Evolutionary conservation across 2,113 vertebrate species (phyloP).

Genomic region (Argyrosomus japonicus): DNA sequence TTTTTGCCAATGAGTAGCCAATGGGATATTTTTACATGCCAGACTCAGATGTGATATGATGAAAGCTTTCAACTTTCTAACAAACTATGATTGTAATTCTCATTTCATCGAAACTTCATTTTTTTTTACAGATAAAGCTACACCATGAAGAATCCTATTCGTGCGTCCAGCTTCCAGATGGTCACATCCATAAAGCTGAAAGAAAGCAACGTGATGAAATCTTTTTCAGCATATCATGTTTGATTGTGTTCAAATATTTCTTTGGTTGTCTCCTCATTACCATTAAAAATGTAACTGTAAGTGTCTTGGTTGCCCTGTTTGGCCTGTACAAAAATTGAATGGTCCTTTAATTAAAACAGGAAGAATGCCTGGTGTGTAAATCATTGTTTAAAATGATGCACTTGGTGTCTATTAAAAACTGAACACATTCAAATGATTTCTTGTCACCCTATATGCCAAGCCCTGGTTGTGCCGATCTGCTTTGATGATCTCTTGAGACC

Average conservation of each 20-base stretch:
- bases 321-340: not conserved
- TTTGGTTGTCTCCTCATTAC: not conserved
- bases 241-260: not conserved
- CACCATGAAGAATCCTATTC: not conserved
- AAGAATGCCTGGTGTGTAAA: not conserved
- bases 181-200: not conserved
- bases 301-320: not conserved
- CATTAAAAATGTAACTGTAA: not conserved
- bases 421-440: not conserved
- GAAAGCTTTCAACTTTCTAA: not conserved
- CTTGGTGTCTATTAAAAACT: constrained; percentile 5
- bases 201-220: not conserved
- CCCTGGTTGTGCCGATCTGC: not conserved
- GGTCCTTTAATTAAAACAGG: not conserved
- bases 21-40: not conserved
- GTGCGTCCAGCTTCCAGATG: not conserved
- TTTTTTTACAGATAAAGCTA: not conserved
- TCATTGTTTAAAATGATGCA: not conserved
- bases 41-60: not conserved
- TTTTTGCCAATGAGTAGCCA: too few species aligned
- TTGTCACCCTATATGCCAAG: not conserved
- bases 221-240: not conserved
- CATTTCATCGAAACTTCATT: not conserved
- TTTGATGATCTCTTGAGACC: not conserved
- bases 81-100: not conserved